Evolutionary conservation across 2,797 vertebrate species (phyloP).

Genomic region (Streptopelia turtur): DNA sequence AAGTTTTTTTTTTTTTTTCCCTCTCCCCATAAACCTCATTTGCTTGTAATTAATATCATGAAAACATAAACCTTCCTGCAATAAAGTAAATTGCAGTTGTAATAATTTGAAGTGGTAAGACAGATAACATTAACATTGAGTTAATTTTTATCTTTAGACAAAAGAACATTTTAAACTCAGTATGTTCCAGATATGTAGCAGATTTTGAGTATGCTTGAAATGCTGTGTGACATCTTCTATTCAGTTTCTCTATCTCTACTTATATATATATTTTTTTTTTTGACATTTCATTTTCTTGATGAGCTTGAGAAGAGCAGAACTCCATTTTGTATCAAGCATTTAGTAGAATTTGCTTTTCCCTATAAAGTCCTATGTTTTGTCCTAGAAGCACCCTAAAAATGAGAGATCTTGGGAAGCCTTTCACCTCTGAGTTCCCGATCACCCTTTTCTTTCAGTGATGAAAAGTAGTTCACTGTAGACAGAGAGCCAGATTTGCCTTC

Average conservation of each 20-base stretch:
- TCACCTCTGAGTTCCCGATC: not conserved
- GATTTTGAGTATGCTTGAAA: not conserved
- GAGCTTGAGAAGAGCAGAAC: not conserved
- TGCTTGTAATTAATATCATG: not conserved
- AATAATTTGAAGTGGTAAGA: not conserved
- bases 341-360: not conserved
- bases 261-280: fast-evolving
- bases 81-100: not conserved
- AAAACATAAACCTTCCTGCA: not conserved
- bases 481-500: not conserved
- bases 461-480: not conserved
- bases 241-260: not conserved
- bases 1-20: not conserved
- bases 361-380: not conserved
- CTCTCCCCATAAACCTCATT: not conserved
- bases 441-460: not conserved
- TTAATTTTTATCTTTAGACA: not conserved
- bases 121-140: not conserved
- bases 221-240: not conserved
- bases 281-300: not conserved
- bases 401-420: not conserved
- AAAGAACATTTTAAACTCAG: not conserved
- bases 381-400: not conserved
- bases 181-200: not conserved
- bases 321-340: not conserved